Evolutionary conservation across 2,113 vertebrate species (phyloP).

Genomic region (Forbesichthys papilliferus): DNA sequence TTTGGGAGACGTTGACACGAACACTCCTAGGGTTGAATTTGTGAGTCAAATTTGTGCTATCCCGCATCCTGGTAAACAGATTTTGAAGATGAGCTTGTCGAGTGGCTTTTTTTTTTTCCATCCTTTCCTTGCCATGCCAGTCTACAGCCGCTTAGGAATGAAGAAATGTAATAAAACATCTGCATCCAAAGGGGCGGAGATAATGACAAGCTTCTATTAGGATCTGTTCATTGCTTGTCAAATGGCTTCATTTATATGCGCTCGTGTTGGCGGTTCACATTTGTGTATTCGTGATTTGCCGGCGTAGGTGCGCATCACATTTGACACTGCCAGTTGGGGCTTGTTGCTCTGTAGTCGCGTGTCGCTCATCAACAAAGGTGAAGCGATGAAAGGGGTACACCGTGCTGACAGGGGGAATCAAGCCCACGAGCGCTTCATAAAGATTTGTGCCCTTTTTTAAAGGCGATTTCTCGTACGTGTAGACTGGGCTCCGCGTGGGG

Average conservation of each 20-base stretch:
- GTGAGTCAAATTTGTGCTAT: conserved; percentile 57
- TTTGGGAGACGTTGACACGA: conserved; percentile 57
- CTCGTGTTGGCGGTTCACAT: conserved; percentile 16
- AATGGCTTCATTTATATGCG: conserved; percentile 52
- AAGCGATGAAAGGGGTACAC: conserved; percentile 16
- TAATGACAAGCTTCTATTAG: conserved; percentile 43
- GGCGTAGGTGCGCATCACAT: conserved; percentile 31
- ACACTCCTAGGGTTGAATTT: conserved; percentile 56
- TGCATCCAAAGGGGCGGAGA: conserved; percentile 15
- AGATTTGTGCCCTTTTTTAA: conserved; percentile 27
- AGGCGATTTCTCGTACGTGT: neutral
- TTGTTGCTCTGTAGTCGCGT: conserved; percentile 28
- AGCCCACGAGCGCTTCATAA: conserved; percentile 1
- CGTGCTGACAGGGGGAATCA: conserved; percentile 4
- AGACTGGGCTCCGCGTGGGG: conserved; percentile 4
- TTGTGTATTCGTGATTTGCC: conserved; percentile 23
- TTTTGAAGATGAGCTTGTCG: conserved; percentile 64
- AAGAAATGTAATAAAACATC: neutral
- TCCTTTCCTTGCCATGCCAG: conserved; percentile 37
- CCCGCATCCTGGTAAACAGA: conserved; percentile 61
- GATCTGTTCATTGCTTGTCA: conserved; percentile 47
- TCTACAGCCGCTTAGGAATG: conserved; percentile 32
- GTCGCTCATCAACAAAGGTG: conserved; percentile 11
- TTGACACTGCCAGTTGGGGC: conserved; percentile 43
- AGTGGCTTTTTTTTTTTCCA: conserved; percentile 22